Evolutionary conservation across 2,888 invertebrate genomes (phyloP), one percentile per base, ranked within the genome.

Genomic region (Conops quadrifasciatus): DNA sequence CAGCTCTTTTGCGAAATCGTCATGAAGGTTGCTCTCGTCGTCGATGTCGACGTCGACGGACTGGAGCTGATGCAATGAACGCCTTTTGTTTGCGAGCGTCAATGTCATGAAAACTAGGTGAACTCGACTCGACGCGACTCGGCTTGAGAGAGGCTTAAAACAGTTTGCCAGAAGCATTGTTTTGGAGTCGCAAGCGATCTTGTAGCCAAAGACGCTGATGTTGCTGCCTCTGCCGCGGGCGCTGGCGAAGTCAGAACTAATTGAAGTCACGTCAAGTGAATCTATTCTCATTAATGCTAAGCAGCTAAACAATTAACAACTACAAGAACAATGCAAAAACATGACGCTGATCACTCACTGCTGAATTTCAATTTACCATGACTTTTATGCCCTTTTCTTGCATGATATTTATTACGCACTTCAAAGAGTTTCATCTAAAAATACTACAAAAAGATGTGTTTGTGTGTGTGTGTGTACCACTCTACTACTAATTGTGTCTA

Each of bases 21-120:
- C 16, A n/a, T 43, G 60, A 64, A 66, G 49, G 68, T 36, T 67
- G 67, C 66, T 56, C 66, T n/a, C 60, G 43, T 45, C 21, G 63
- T 36, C 9, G 36, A 16, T 53, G 43, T 45, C 21, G 63, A 49
- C 9, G 36, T 36, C 58, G 58, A 24, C 28, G 24, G 58, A 13
- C 28, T 28, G 15, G 15, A 15, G 53, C 24, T 15, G 56, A 13
- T 24, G 51, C 30, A 26, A 36, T 60, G 68, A 68, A 60, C 60
- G 60, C 71, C 71, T 72, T 67, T 60, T 67, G 70, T 72, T 56
- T 64, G 69, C 70, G 71, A 74, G 75, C 75, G 77, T 76, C 77
- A 77, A 77, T 75, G 77, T 76, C 77, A 77, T 77, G 77, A 70
- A 76, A 77, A 77, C 74, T 67, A 66, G 77, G 77, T 63, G 72